Base-by-base conservation (phyloP, 2,888 invertebrate species). In the Sthenelais limicola region DNA sequence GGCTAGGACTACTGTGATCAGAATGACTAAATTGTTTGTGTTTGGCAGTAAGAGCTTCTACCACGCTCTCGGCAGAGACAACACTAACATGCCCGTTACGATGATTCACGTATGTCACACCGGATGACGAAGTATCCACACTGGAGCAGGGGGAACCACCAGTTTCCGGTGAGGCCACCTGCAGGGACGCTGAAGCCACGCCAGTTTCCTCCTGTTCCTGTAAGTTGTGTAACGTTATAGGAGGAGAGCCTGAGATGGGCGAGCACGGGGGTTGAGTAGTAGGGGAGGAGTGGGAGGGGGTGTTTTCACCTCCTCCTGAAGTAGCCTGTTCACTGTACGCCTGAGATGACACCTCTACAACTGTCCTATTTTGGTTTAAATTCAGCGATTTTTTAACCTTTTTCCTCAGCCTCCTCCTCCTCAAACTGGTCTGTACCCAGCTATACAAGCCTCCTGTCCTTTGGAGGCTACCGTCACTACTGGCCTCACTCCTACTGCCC, bases 51-150 rank as follows among this genome's bases (percentile, higher is more conserved):
- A 62, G 24, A 18, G 62, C 62, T 26, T 62, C 38, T 35, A 62
- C 38, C 24, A 62, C 38, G 62, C 38, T 26, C 26, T 35, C 38
- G 21, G 62, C 62, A 26, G 38, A 38, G 62, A 62, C 62, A 62
- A 43, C 62, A 38, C 38, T 62, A 21, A 62, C 62, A 35, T 35
- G 43, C n/a, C 62, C 62, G 62, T 62, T 62, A 62, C 62, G 62
- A 43, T 62, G 62, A 43, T 62, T 62, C 21, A 62, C 62, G 24
- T 62, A 62, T 28, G 62, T 62, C 38, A 62, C 62, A 9, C n/a
- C n/a, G n/a, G n/a, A n/a, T n/a, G n/a, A n/a, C n/a, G n/a, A n/a
- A n/a, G n/a, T n/a, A n/a, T n/a, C 24, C 38, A 12, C 38, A 52
- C 24, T 9, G 56, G 56, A 32, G 32, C 33, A 12, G 2, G 56